These are phyloP conservation scores for Hapalemur alaotrensis DNA, from an alignment of 2,797 vertebrate genomes.

Conservation along the genomic window DNA sequence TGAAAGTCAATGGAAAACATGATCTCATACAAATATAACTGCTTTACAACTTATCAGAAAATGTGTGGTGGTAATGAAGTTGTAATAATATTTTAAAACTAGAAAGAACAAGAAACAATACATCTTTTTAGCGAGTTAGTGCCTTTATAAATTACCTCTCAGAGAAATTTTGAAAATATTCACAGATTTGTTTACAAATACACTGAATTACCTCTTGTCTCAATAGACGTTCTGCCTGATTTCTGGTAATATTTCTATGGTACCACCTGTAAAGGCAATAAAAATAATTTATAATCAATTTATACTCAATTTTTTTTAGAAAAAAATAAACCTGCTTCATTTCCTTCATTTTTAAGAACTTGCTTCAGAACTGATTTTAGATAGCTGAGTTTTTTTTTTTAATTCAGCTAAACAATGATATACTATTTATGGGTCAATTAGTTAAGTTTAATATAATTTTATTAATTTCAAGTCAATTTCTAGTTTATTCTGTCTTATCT, in stretches of 20 bases:
- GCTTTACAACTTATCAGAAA: constrained; percentile 23
- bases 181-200: neutral
- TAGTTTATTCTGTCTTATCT: neutral
- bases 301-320: neutral
- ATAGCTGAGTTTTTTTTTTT: neutral
- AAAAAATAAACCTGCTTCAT: neutral
- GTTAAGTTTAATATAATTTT: neutral
- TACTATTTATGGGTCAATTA: neutral
- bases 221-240: constrained; percentile 91
- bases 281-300: constrained; percentile 36
- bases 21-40: neutral
- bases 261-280: constrained; percentile 88
- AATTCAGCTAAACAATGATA: constrained; percentile 1
- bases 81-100: neutral
- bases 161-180: neutral
- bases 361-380: neutral
- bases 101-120: neutral
- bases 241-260: constrained; percentile 91
- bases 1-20: neutral
- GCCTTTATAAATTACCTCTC: neutral
- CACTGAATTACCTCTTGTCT: constrained; percentile 87
- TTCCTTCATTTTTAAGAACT: constrained; percentile 52
- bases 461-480: neutral
- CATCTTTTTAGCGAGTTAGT: neutral
- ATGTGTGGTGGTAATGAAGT: neutral